Percentiles rank a stretch among this genome's conserved stretches.
Conservation (phyloP, 1,140 invertebrate species). For the Pararge aegeria region DNA sequence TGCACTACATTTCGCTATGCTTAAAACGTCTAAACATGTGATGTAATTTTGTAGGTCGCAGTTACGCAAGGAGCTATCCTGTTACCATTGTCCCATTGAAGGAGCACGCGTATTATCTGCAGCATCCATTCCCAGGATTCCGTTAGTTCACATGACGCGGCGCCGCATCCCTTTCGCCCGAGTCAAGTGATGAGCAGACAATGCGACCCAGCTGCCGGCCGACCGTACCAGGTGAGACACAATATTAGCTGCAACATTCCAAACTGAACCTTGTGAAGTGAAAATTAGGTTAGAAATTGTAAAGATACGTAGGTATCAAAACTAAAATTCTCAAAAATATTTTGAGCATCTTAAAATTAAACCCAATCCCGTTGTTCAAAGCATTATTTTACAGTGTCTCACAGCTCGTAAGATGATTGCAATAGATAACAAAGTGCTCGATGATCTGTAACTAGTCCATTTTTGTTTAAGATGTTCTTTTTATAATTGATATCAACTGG, state of each 20-base stretch:
- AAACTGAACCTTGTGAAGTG: constrained; percentile 33
- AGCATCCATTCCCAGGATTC: constrained; percentile 61
- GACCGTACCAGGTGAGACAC: constrained; percentile 57
- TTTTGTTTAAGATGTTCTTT: too few relatives aligned
- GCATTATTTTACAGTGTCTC: constrained; percentile 39
- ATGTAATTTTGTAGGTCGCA: neutral
- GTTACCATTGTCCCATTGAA: constrained; percentile 53
- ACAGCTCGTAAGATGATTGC: constrained; percentile 46
- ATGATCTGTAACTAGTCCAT: constrained; percentile 67
- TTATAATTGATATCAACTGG: too few relatives aligned
- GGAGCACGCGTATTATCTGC: constrained; percentile 42
- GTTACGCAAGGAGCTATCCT: constrained; percentile 40
- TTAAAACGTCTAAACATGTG: too few relatives aligned
- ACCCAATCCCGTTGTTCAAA: constrained; percentile 39
- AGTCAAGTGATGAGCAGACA: constrained; percentile 75
- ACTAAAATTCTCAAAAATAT: constrained; percentile 28
- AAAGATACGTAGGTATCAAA: neutral
- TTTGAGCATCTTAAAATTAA: constrained; percentile 42
- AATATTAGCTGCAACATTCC: constrained; percentile 9
- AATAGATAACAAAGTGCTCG: constrained; percentile 65
- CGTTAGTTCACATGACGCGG: constrained; percentile 65
- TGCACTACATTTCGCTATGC: too few relatives aligned
- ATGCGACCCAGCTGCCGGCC: constrained; percentile 63
- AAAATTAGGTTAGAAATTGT: constrained; percentile 24
- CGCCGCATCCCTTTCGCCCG: constrained; percentile 69